phyloP scores from a whole-genome alignment of 2,888 invertebrate species.

The Apamea monoglypha region DNA sequence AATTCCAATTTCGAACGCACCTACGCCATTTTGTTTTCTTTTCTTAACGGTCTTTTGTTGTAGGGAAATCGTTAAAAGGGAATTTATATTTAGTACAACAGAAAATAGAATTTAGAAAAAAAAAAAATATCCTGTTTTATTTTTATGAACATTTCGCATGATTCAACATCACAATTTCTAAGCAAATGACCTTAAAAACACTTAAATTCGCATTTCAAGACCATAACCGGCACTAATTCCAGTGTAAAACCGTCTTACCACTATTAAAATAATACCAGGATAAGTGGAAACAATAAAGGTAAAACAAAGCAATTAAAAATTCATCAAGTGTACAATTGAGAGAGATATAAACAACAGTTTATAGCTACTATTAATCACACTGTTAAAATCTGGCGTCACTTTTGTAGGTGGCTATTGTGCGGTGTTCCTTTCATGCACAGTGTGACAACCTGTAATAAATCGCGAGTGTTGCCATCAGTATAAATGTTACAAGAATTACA shows the following conservation, averaged over 20 bases:
- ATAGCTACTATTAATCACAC: slow-evolving; percentile 66
- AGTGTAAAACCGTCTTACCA: neutral
- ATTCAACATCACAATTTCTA: slow-evolving; percentile 1
- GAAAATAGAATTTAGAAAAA: slow-evolving; percentile 20
- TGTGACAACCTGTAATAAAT: slow-evolving; percentile 68
- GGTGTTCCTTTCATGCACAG: slow-evolving; percentile 66
- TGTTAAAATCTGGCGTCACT: slow-evolving; percentile 68
- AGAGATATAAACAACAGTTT: slow-evolving; percentile 66
- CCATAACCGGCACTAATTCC: slow-evolving; percentile 15
- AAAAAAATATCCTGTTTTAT: slow-evolving; percentile 3
- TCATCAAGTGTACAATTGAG: slow-evolving; percentile 65
- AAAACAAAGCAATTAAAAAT: slow-evolving; percentile 67
- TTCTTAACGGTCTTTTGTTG: slow-evolving; percentile 65
- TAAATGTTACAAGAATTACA: slow-evolving; percentile 67
- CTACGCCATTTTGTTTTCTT: slow-evolving; percentile 71
- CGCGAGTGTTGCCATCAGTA: slow-evolving; percentile 67
- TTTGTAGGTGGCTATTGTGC: slow-evolving; percentile 68
- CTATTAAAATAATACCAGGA: slow-evolving; percentile 32
- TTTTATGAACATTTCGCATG: slow-evolving; percentile 8
- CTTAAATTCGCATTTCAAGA: slow-evolving; percentile 1
- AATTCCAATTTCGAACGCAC: slow-evolving; percentile 79
- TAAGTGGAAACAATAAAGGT: slow-evolving; percentile 60
- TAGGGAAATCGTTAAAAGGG: slow-evolving; percentile 58
- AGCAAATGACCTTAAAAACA: slow-evolving; percentile 21
- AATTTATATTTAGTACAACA: slow-evolving; percentile 50